A percentile compares a stretch with the other conserved stretches of the same genome.
These are phyloP conservation scores for Xenopus petersii DNA, from an alignment of 2,797 vertebrate genomes.

Conservation along the genomic window DNA sequence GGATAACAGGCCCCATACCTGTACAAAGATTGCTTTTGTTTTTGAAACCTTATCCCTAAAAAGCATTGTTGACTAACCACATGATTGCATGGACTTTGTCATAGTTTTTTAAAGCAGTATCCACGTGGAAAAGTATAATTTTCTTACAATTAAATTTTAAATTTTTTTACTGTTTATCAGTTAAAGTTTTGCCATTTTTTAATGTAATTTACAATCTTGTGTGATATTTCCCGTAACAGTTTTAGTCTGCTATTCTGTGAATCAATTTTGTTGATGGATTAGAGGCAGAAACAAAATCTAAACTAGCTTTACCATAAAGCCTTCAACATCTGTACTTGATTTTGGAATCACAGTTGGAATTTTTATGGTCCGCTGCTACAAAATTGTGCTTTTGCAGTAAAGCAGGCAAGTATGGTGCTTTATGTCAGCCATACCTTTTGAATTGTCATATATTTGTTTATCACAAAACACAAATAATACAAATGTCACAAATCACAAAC, in stretches of 20 bases:
- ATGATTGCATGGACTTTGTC: background rate
- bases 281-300: conserved; percentile 34
- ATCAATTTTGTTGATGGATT: conserved; percentile 41
- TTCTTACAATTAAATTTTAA: conserved; percentile 10
- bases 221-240: conserved; percentile 14
- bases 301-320: conserved; percentile 40
- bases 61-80: background rate
- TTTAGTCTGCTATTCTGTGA: conserved; percentile 34
- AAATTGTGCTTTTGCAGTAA: conserved; percentile 18
- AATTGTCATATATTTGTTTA: too few relatives aligned
- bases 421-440: too few relatives aligned
- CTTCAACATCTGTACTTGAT: conserved; percentile 36
- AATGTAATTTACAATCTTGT: background rate
- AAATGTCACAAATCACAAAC: too few relatives aligned
- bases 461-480: too few relatives aligned
- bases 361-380: background rate
- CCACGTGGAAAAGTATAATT: background rate
- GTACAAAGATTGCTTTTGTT: too few relatives aligned
- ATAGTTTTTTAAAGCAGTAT: background rate
- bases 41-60: too few relatives aligned
- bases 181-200: conserved; percentile 20
- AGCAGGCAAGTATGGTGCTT: background rate
- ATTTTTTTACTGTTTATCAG: conserved; percentile 1
- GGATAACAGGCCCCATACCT: too few relatives aligned
- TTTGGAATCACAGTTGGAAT: conserved; percentile 34